Evolutionary conservation across 2,888 invertebrate species (phyloP).

Genomic region (Deroplatys truncata): DNA sequence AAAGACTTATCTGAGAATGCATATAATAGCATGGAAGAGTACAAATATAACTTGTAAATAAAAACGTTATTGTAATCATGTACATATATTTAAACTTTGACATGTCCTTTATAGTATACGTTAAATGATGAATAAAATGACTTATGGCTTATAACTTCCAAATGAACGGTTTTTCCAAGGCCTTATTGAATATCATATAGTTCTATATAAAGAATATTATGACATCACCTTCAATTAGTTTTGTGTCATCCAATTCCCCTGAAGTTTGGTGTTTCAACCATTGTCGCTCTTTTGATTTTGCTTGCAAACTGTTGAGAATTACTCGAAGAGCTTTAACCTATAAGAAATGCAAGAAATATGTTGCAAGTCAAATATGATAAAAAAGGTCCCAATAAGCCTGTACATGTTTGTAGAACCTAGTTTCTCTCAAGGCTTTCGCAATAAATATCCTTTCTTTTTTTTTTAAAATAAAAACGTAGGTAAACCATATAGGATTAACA

Average conservation of each 20-base stretch:
- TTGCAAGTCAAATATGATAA: neutral
- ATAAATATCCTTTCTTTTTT: neutral
- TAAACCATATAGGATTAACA: too few species aligned
- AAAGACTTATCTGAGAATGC: too few species aligned
- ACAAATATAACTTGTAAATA: too few species aligned
- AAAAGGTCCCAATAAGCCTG: neutral
- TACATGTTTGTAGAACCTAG: neutral
- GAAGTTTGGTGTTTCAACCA: slow-evolving; percentile 93
- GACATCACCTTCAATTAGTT: slow-evolving; percentile 79
- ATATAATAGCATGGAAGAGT: too few species aligned
- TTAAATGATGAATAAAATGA: too few species aligned
- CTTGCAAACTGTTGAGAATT: slow-evolving; percentile 80
- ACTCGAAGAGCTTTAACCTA: slow-evolving; percentile 79
- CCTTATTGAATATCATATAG: neutral
- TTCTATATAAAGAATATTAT: neutral
- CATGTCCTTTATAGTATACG: too few species aligned
- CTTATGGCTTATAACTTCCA: too few species aligned
- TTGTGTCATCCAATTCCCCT: slow-evolving; percentile 92
- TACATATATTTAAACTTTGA: too few species aligned
- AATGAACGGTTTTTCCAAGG: neutral
- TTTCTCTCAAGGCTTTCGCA: neutral
- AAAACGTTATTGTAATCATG: too few species aligned
- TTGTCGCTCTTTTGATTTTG: slow-evolving; percentile 88
- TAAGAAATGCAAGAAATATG: neutral
- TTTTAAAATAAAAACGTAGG: too few species aligned